Conservation (phyloP, 2,113 vertebrate species). For the Oxyura jamaicensis region DNA sequence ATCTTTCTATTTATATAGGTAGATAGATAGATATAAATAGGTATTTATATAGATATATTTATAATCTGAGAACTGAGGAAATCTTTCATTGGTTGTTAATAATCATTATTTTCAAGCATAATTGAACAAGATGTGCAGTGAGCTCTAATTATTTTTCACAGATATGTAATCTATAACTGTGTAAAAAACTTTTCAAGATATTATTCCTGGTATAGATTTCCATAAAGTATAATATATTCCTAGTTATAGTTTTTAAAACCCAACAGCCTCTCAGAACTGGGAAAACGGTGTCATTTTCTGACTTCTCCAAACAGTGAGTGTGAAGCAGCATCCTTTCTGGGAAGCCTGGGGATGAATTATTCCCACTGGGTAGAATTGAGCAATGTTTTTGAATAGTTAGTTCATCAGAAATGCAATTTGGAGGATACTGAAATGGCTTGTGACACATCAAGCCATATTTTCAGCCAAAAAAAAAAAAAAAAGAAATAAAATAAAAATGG, state of each 20-base stretch:
- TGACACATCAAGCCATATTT: background rate
- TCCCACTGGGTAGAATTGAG: slow-evolving; percentile 34
- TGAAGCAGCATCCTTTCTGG: background rate
- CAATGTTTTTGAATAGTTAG: slow-evolving; percentile 38
- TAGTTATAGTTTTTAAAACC: background rate
- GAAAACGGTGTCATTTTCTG: background rate
- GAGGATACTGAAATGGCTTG: background rate
- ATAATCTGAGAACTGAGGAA: background rate
- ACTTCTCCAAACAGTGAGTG: background rate
- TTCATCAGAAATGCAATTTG: slow-evolving; percentile 22
- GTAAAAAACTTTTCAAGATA: background rate
- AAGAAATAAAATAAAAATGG: accelerated
- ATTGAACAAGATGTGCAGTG: background rate
- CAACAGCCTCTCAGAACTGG: background rate
- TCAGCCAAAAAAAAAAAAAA: background rate
- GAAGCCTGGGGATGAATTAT: slow-evolving; percentile 1
- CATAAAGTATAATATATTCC: background rate
- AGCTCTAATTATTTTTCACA: background rate
- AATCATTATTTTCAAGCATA: background rate
- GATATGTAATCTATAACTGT: background rate
- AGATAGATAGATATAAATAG: too few species aligned
- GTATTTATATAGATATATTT: too few species aligned
- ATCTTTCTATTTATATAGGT: too few species aligned
- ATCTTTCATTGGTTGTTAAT: background rate
- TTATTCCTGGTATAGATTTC: background rate